Base-by-base conservation (phyloP, 2,888 invertebrate species). In the Tigriopus californicus region DNA sequence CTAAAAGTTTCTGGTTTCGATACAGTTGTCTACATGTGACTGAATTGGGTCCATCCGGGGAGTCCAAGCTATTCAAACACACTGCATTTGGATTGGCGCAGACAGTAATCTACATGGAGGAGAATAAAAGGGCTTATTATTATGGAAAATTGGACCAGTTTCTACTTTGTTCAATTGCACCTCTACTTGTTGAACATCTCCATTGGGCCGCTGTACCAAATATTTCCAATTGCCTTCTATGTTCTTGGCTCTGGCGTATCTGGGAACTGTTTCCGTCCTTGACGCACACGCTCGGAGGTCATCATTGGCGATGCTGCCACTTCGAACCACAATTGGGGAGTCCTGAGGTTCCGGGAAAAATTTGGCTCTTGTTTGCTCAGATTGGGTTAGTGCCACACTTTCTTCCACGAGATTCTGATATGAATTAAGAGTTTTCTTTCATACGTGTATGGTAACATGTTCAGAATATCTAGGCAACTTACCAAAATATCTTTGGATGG, bases 1-100 rank as follows among this genome's bases (percentile, higher is more conserved):
- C 56, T 8, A 56, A 22, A 11, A 56, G 44, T 11, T 44, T 41
- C 44, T 56, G 56, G 44, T 10, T 41, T 4, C 56, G 18, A 25
- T 18, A 56, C n/a, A 44, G 20, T 25, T 56, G 56, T n/a, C 46
- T n/a, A 24, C 56, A 56, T 5, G 22, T 15, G 1, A 46, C 44
- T 10, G 20, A 22, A 12, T 24, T 12, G 10, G 18, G 22, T n/a
- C 56, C 56, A 13, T 56, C 25, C 1, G 56, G 56, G 12, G 56
- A 56, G 24, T 56, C 56, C 11, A 42, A 18, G 18, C 44, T 46
- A 42, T 56, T 56, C n/a, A 56, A 13, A 24, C 56, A 56, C 1
- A 15, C 44, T 20, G n/a, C n/a, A 12, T 33, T 20, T n/a, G 56
- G 56, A 10, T 46, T 42, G n/a, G 15, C 46, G 33, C 56, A 56